These are phyloP conservation scores for Graphium colonna DNA, from an alignment of 2,888 invertebrate species.

Conservation along the genomic window DNA sequence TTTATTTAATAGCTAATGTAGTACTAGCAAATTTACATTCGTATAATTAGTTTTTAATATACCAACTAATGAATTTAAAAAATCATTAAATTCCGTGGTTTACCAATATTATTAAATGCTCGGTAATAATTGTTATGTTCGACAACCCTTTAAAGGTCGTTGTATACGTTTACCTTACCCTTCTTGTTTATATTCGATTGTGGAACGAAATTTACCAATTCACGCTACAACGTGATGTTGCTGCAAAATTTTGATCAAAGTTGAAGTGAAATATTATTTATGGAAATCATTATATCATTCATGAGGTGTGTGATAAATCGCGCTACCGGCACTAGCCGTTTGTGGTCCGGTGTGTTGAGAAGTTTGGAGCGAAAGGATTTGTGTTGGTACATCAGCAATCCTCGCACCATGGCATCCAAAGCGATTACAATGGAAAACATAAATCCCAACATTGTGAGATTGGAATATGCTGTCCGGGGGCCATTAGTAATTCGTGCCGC, in stretches of 20 bases:
- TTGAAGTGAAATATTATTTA: background rate
- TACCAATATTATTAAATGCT: too few relatives aligned
- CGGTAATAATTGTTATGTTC: background rate
- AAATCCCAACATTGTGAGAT: constrained; percentile 92
- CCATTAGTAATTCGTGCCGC: constrained; percentile 95
- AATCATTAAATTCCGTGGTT: too few relatives aligned
- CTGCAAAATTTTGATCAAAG: background rate
- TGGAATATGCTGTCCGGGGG: constrained; percentile 99
- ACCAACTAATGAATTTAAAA: background rate
- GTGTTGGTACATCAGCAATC: constrained; percentile 13
- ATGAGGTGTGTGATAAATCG: constrained; percentile 59
- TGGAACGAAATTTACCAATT: constrained; percentile 8
- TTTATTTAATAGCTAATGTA: constrained; percentile 13
- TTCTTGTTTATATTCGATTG: background rate
- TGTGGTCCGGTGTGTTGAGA: constrained; percentile 82
- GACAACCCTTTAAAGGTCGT: background rate
- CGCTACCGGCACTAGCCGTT: constrained; percentile 89
- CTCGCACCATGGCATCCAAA: constrained; percentile 42
- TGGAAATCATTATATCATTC: constrained; percentile 43
- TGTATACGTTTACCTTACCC: background rate
- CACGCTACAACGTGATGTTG: background rate
- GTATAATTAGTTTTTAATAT: background rate
- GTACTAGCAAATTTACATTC: background rate
- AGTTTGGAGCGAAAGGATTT: constrained; percentile 34
- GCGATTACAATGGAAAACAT: constrained; percentile 84